Evolutionary conservation across 2,888 invertebrate species (phyloP), one percentile per base, ranked within the genome.

Genomic region (Leptinotarsa rubiginosa): DNA sequence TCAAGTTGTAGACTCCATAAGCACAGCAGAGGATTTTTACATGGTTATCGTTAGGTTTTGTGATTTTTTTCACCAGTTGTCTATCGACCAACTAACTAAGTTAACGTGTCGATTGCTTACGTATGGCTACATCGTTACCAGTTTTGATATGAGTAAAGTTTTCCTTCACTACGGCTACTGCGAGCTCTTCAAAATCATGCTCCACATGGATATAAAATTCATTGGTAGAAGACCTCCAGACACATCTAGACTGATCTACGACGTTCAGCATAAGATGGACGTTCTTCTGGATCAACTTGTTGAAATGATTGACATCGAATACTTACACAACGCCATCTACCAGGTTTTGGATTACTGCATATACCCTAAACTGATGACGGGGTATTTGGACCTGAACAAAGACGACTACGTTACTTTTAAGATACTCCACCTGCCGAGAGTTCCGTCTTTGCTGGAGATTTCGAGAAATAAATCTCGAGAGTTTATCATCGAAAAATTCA

Each of bases 361-460:
- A 49, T 79, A 79, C 69, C 79, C 79, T 22, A 78, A 78, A 50
- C 47, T 79, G 20, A 49, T 75, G 47, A 72, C 20, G 15, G 78
- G 75, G 15, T 78, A 79, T 69, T 41, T 79, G 4, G 69, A 77
- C 52, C 71, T 79, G 47, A 73, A 75, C 50, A 78, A 72, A 56
- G 75, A 74, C 50, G 79, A 79, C 65, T 78, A 78, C 25, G 78
- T 79, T 3, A 79, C 76, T 18, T 70, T 69, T 18, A 79, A 79
- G 67, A 79, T 79, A 20, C 65, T 76, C 13, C 75, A 76, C 47
- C 54, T 79, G 31, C 79, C 79, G 4, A 76, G 69, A 70, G 62
- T 83, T 25, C 84, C 84, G 4, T 81, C 81, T 10, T 77, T 85
- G 69, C 68, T 84, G 25, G 84, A 85, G 76, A 69, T 85, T 62